Base-by-base conservation (phyloP, 2,888 invertebrate species). In the Mesorhabditis belari region DNA sequence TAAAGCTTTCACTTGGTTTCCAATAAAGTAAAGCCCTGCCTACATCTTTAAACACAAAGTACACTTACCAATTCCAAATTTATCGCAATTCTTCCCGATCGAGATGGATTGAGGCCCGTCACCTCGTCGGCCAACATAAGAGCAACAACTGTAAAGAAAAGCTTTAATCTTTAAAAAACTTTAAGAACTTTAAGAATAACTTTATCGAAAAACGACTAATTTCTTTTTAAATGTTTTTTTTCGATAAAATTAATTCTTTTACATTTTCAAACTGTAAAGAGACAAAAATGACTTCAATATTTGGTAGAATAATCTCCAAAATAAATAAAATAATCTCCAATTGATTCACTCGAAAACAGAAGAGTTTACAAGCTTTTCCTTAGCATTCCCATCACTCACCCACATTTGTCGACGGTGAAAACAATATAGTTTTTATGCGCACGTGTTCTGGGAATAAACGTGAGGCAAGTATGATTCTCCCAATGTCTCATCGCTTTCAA, bases 401-500 rank as follows among this genome's bases (percentile, higher is more conserved):
- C 79, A 72, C 79, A 79, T 55, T 77, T 76, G 57, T 78, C 79
- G n/a, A 76, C 67, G 19, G 79, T 79, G 83, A 98, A 98, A 26
- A 94, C 88, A 74, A 98, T 96, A 81, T 90, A 96, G 83, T 96
- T 92, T 58, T 88, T 88, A 84, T 93, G 91, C 68, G 91, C 87
- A 3, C 88, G 86, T 58, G 89, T 88, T 60, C 90, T 85, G 81
- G 95, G 94, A 19, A 96, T 92, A 80, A 96, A 98, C 80, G 92
- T 92, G 70, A 96, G 89, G 82, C 96, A 96, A 0, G 96, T 96
- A 80, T 89, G 90, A 83, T 96, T 96, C 84, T 96, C 95, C 96
- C 96, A 96, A 82, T 96, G 96, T 23, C 92, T 85, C 96, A 96
- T 98, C n/a, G 96, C 96, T 73, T 84, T 91, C 80, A 92, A 93